Evolutionary conservation across 2,797 vertebrate genomes (phyloP).

Genomic region (Austrolebias charrua): DNA sequence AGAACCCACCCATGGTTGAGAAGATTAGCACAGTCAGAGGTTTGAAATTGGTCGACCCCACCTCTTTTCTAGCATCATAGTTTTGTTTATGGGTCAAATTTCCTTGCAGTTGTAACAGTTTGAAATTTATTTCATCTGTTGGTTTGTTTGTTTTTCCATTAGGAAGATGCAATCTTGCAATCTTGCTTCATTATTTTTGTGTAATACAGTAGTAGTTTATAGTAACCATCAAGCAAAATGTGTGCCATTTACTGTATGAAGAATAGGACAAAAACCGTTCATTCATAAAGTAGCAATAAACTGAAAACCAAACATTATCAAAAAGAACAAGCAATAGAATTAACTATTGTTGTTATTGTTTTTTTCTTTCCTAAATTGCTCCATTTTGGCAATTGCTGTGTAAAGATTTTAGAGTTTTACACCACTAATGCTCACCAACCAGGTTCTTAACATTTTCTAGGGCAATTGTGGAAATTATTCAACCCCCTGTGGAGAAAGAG

Average conservation of each 20-base stretch:
- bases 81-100: slow-evolving; percentile 61
- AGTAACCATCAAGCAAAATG: slow-evolving; percentile 8
- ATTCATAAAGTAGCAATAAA: too few relatives aligned
- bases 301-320: too few relatives aligned
- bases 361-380: too few relatives aligned
- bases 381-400: background rate
- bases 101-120: slow-evolving; percentile 12
- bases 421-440: slow-evolving; percentile 1
- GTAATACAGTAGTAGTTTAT: slow-evolving; percentile 32
- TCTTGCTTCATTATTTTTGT: slow-evolving; percentile 2
- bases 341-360: too few relatives aligned
- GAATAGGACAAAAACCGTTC: too few relatives aligned
- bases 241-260: slow-evolving; percentile 18
- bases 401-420: background rate
- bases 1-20: slow-evolving; percentile 49
- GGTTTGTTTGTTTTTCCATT: slow-evolving; percentile 12
- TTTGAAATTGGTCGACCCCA: slow-evolving; percentile 16
- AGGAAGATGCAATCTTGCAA: slow-evolving; percentile 33
- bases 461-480: slow-evolving; percentile 18
- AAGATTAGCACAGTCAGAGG: slow-evolving; percentile 60
- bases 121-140: slow-evolving; percentile 11
- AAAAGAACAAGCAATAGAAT: too few relatives aligned
- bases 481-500: slow-evolving; percentile 19
- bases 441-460: slow-evolving; percentile 19
- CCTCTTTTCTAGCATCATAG: slow-evolving; percentile 27